phyloP scores from a whole-genome alignment of 2,888 invertebrate species.

The Aromia moschata region DNA sequence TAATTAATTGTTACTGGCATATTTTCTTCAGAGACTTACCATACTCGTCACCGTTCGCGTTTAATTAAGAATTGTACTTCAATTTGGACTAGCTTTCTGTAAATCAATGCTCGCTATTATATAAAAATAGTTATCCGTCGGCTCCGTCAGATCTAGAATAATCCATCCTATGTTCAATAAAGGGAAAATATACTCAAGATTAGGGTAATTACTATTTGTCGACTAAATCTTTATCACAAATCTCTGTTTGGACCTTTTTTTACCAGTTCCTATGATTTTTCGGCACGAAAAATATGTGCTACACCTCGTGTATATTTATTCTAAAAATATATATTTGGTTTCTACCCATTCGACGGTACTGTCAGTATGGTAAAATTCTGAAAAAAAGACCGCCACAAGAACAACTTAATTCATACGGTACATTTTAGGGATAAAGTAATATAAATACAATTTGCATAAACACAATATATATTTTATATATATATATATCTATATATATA shows the following conservation, averaged over 20 bases:
- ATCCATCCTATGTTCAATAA: no score
- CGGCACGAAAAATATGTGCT: background rate
- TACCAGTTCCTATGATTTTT: background rate
- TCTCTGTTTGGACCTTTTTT: conserved; percentile 5
- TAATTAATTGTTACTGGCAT: background rate
- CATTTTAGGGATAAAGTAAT: conserved; percentile 7
- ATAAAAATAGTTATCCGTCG: conserved; percentile 7
- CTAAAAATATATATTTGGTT: conserved; percentile 24
- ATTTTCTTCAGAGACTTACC: conserved; percentile 14
- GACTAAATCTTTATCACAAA: conserved; percentile 15
- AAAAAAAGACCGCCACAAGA: conserved; percentile 4
- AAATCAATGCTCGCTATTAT: conserved; percentile 10
- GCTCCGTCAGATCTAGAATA: background rate
- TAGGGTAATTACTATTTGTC: no score
- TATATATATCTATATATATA: no score
- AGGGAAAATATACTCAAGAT: no score
- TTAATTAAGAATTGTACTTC: conserved; percentile 24
- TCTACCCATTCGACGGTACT: background rate
- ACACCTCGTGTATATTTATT: conserved; percentile 9
- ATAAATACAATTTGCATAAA: conserved; percentile 3
- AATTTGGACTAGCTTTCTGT: conserved; percentile 22
- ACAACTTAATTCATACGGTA: conserved; percentile 15
- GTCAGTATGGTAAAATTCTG: conserved; percentile 14
- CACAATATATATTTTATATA: no score
- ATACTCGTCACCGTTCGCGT: conserved; percentile 2